A percentile compares a stretch with the other conserved stretches of the same genome.
These are phyloP conservation scores for Cyanoderma ruficeps DNA, from an alignment of 2,113 vertebrate species.

Conservation along the genomic window DNA sequence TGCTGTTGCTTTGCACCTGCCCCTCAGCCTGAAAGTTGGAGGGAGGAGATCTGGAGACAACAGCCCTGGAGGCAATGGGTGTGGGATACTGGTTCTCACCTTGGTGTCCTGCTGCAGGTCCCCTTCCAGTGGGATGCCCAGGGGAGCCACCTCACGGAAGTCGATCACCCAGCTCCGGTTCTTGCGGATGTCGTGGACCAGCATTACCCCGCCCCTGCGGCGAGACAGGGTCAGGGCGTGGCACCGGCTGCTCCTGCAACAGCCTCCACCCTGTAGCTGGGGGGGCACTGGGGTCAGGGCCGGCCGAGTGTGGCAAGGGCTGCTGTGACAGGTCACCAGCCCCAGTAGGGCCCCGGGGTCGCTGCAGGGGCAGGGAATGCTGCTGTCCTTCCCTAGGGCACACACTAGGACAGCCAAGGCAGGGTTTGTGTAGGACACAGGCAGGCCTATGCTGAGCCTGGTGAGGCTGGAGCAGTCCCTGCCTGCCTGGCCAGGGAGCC, in stretches of 20 bases:
- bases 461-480: not conserved
- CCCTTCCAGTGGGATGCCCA: conserved; percentile 75
- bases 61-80: not conserved
- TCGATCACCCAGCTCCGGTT: conserved; percentile 91
- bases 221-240: rapidly evolving
- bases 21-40: not conserved
- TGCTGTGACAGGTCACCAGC: not conserved
- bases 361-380: not conserved
- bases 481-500: not conserved
- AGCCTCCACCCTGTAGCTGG: rapidly evolving
- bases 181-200: conserved; percentile 91
- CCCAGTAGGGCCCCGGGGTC: not conserved
- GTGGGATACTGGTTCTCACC: conserved; percentile 64
- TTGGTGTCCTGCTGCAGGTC: conserved; percentile 79
- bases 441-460: not conserved
- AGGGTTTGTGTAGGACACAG: rapidly evolving
- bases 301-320: rapidly evolving
- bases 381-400: not conserved
- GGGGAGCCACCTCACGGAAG: conserved; percentile 93
- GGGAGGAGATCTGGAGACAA: not conserved
- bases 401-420: not conserved
- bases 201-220: conserved; percentile 93
- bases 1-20: not conserved
- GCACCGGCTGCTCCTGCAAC: not conserved
- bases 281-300: not conserved